Base-by-base conservation (phyloP, 2,113 vertebrate genomes). In the Halcyon senegalensis region DNA sequence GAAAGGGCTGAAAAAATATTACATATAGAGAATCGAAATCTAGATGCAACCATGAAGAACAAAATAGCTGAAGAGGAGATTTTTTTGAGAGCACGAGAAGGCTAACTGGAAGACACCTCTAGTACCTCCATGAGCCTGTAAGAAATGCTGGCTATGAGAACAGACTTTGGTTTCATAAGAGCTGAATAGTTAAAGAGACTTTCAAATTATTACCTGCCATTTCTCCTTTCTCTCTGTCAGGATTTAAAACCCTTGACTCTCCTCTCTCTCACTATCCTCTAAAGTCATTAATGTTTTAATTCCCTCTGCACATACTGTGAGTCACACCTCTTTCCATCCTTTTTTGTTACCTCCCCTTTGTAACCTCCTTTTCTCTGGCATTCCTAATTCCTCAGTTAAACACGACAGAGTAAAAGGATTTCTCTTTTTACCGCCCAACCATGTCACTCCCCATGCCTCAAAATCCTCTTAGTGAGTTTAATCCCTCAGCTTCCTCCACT, bases 401-500 rank as follows among this genome's bases (percentile, higher is more conserved):
- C 79, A 94, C 31, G 77, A 84, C 46, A 81, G 51, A 81, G 80
- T 94, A 92, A 95, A 95, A 94, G 76, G 80, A 96, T 96, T 95
- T 96, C 73, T 91, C 89, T 87, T 96, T 92, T 89, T 90, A 89
- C 80, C 92, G 77, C 78, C 94, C 95, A 95, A 91, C 91, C 84
- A 88, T 88, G 59, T 90, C 93, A 87, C 84, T 95, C 75, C 63
- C 87, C 87, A 90, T 83, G 87, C n/a, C 78, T 90, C 79, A 90
- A 94, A 97, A 96, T 96, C 93, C 94, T 88, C 93, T 96, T 93
- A 94, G 63, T 11, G 82, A 88, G 35, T 90, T 95, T 94, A 96
- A 96, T 95, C 94, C 83, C 64, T 44, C 46, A 39, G 33, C 73
- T 88, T 89, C 46, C 70, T 73, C 69, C 77, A 86, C 37, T 93